phyloP scores from a whole-genome alignment of 2,797 vertebrate species.

The Muscicapa comitata region DNA sequence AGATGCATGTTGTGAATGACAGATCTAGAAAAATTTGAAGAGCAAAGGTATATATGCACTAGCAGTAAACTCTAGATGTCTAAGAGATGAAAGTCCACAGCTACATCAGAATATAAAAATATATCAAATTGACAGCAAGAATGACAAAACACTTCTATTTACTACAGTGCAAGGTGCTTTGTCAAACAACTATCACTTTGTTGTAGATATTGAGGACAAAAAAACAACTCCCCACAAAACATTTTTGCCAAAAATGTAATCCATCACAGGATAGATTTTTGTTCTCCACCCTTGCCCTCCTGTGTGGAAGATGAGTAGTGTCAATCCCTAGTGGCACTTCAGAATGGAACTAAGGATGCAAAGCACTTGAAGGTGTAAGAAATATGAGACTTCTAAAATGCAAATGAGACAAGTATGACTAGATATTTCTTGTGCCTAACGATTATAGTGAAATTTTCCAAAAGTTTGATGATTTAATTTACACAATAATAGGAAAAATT shows the following conservation, averaged over 20 bases:
- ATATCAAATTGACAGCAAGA: not conserved
- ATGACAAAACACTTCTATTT: conserved; percentile 24
- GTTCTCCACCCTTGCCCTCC: not conserved
- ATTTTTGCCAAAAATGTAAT: not conserved
- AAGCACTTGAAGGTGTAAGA: not conserved
- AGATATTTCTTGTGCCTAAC: not conserved
- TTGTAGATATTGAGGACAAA: not conserved
- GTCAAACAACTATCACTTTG: not conserved
- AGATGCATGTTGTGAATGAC: not conserved
- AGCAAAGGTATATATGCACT: not conserved
- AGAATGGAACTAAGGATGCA: not conserved
- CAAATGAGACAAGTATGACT: not conserved
- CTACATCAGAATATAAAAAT: conserved; percentile 14
- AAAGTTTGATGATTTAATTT: not conserved
- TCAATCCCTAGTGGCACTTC: not conserved
- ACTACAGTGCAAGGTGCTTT: not conserved
- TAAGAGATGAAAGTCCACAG: conserved; percentile 13
- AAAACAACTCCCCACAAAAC: not conserved
- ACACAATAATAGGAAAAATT: not conserved
- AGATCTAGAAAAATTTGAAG: not conserved
- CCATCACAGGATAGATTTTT: not conserved
- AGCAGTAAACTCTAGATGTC: not conserved
- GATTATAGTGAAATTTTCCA: not conserved
- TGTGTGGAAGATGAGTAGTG: not conserved
- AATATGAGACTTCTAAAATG: not conserved